Base-by-base conservation (phyloP, 2,797 vertebrate species). In the Anomalospiza imberbis region DNA sequence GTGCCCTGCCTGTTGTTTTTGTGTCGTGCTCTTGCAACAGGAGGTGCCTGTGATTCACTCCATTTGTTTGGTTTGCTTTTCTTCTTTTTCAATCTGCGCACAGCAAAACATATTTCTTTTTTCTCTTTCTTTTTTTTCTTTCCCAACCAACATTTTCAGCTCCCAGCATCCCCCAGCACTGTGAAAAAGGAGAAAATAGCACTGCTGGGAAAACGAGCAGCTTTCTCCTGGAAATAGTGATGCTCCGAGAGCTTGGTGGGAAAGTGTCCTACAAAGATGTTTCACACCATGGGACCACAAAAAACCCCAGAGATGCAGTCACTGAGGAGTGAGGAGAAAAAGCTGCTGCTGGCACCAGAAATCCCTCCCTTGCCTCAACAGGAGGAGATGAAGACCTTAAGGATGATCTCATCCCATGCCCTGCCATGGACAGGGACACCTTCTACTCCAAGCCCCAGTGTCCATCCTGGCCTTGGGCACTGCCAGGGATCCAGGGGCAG, bases 41-140 rank as follows among this genome's bases (percentile, higher is more conserved):
- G 90, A 95, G 92, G 66, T 62, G 79, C 75, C 12, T 83, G 78
- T 92, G 92, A 96, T 89, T 93, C 92, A 97, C 70, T 72, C 25
- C 2, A 68, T 95, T 94, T 75, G 48, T 85, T 92, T 86, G 82
- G 45, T 95, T 96, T 86, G 81, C 72, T 88, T 93, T 58, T 61
- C 44, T 78, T 29, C 42, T 71, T 79, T 53, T 65, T 14, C 91
- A 93, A 65, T 95, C 95, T 91, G 88, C 0, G 1, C 53, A 2
- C 50, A 89, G 63, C 45, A 95, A 95, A 93, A 92, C 70, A 55
- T 58, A 58, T 92, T 87, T 81, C 40, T 53, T 48, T 10, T 26
- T 17, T 11, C 4, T 40, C 54, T 28, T n/a, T 15, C 12, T 13
- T 72, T 68, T 73, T 82, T 83, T 32, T 3, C 4, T 16, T 9